Conservation (phyloP, 1,140 invertebrate species). For the Dryas iulia region DNA sequence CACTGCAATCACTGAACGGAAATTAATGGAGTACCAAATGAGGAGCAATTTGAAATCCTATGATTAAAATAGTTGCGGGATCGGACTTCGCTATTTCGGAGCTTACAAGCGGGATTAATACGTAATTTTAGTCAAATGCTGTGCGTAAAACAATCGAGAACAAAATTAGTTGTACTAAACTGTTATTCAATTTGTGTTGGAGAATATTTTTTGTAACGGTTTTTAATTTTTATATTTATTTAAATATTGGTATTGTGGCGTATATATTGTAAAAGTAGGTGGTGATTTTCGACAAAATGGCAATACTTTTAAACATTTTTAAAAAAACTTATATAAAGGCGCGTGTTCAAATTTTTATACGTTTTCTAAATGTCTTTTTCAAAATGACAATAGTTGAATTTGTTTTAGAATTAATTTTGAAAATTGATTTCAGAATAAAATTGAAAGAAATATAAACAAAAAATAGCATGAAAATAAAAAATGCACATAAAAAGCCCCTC, state of each 20-base stretch:
- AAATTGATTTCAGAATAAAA: too few relatives aligned
- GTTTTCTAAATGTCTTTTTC: too few relatives aligned
- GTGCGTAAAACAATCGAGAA: background rate
- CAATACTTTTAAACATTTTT: too few relatives aligned
- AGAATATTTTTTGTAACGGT: background rate
- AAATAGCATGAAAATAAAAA: too few relatives aligned
- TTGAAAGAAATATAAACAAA: too few relatives aligned
- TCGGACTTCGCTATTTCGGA: conserved; percentile 18
- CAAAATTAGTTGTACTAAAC: background rate
- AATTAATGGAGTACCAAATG: conserved; percentile 36
- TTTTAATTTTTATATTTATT: background rate
- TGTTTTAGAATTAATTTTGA: too few relatives aligned
- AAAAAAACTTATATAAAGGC: too few relatives aligned
- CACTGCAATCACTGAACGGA: conserved; percentile 37
- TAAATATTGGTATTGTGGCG: background rate
- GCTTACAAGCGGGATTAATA: background rate
- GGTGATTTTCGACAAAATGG: too few relatives aligned
- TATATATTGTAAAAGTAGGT: background rate
- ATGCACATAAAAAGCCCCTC: too few relatives aligned
- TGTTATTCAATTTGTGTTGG: background rate
- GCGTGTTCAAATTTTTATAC: too few relatives aligned
- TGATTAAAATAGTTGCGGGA: conserved; percentile 32
- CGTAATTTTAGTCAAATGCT: background rate
- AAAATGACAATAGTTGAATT: too few relatives aligned
- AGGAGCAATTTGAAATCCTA: conserved; percentile 34